Conservation (phyloP, 2,888 invertebrate genomes). For the Amaurobius ferox region DNA sequence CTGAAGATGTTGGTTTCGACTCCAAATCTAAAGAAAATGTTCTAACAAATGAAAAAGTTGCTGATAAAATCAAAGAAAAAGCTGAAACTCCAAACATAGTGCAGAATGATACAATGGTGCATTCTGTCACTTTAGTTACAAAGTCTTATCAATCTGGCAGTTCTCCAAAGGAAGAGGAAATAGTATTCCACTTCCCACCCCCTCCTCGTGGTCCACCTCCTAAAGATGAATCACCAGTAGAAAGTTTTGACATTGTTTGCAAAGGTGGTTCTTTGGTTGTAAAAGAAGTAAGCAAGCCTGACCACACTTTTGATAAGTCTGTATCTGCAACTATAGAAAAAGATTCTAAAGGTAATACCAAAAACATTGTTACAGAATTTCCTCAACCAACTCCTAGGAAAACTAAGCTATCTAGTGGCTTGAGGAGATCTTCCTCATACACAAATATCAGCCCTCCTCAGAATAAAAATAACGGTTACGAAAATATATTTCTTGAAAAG, state of each 20-base stretch:
- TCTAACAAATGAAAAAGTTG: background rate
- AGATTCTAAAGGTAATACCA: background rate
- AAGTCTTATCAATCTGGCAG: slow-evolving; percentile 35
- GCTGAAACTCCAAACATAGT: background rate
- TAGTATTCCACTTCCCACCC: slow-evolving; percentile 67
- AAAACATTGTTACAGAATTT: background rate
- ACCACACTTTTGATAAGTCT: background rate
- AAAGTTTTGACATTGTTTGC: slow-evolving; percentile 55
- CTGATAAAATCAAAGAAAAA: background rate
- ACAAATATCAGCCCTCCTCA: slow-evolving; percentile 29
- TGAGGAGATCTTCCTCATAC: slow-evolving; percentile 56
- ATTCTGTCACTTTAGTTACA: slow-evolving; percentile 46
- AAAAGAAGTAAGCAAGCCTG: background rate
- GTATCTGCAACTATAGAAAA: background rate
- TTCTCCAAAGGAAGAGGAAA: slow-evolving; percentile 63
- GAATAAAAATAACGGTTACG: slow-evolving; percentile 24
- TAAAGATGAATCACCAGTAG: slow-evolving; percentile 26
- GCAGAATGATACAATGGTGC: background rate
- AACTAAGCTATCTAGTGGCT: slow-evolving; percentile 28
- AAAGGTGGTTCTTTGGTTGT: slow-evolving; percentile 59
- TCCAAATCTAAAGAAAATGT: background rate
- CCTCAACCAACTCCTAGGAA: slow-evolving; percentile 56
- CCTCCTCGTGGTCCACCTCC: slow-evolving; percentile 56
- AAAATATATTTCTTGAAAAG: slow-evolving; percentile 52
- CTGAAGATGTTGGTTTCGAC: slow-evolving; percentile 37